Percentiles rank a stretch among this genome's conserved stretches.
These are phyloP conservation scores for Eulemur rubriventer DNA, from an alignment of 2,797 vertebrate genomes.

Conservation along the genomic window DNA sequence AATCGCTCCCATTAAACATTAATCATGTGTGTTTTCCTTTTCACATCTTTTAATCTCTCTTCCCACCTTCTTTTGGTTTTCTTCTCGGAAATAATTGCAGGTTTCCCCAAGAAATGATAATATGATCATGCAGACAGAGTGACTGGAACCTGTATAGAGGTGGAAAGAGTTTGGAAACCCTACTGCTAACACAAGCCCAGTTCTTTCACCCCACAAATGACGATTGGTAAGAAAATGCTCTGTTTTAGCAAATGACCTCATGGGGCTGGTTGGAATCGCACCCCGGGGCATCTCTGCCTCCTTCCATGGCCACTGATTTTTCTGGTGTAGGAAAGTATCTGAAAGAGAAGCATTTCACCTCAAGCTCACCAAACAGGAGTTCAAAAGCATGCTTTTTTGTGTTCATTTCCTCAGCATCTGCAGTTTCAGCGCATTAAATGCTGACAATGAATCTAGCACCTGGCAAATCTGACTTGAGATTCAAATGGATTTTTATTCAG, in stretches of 20 bases:
- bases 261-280: not conserved
- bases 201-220: not conserved
- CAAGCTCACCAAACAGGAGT: conserved; percentile 71
- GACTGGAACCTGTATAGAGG: not conserved
- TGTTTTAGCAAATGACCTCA: conserved; percentile 52
- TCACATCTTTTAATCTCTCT: conserved; percentile 2
- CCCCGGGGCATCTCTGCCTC: conserved; percentile 1
- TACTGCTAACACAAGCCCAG: not conserved
- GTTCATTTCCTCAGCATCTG: conserved; percentile 68
- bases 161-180: not conserved
- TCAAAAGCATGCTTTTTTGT: conserved; percentile 65
- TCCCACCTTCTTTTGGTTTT: not conserved
- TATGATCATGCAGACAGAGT: not conserved
- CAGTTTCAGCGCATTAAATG: conserved; percentile 80
- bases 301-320: conserved; percentile 37
- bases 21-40: conserved; percentile 51
- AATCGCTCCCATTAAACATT: conserved; percentile 72
- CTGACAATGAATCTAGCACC: conserved; percentile 79
- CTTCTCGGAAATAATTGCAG: not conserved
- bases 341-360: conserved; percentile 71
- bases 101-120: conserved; percentile 7
- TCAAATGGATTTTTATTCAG: conserved; percentile 83
- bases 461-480: conserved; percentile 81
- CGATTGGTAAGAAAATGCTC: not conserved
- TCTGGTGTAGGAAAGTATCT: conserved; percentile 63